Conservation (phyloP, 2,888 invertebrate genomes). For the Cyaniris semiargus region DNA sequence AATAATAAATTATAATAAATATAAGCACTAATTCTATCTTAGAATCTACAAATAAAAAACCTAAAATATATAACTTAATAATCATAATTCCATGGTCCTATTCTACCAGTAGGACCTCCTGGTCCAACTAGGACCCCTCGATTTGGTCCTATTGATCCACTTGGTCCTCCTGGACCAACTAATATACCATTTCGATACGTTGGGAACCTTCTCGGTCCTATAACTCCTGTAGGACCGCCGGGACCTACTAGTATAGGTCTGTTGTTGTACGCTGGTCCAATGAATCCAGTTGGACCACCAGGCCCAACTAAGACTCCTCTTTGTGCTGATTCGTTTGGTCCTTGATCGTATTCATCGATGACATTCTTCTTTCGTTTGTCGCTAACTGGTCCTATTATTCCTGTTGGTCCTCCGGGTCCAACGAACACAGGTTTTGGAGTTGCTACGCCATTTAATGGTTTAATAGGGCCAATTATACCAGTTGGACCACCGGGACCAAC, state of each 20-base stretch:
- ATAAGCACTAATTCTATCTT: neutral
- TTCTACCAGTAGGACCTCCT: conserved; percentile 65
- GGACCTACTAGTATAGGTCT: conserved; percentile 58
- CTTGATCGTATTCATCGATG: conserved; percentile 46
- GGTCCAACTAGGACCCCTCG: conserved; percentile 74
- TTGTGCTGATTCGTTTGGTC: conserved; percentile 46
- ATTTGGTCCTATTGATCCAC: conserved; percentile 46
- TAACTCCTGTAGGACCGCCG: conserved; percentile 63
- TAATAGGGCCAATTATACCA: conserved; percentile 52
- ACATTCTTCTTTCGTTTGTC: conserved; percentile 8
- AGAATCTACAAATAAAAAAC: neutral
- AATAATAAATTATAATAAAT: too few species aligned
- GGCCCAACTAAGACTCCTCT: conserved; percentile 57
- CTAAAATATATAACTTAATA: conserved; percentile 45
- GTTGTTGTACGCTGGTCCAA: conserved; percentile 46
- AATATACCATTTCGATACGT: conserved; percentile 49
- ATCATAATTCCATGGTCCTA: conserved; percentile 67
- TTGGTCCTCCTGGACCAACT: conserved; percentile 69
- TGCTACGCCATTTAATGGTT: conserved; percentile 68
- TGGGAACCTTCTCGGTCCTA: conserved; percentile 51
- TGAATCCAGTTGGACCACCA: conserved; percentile 54
- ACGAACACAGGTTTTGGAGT: conserved; percentile 52
- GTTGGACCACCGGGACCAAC: conserved; percentile 62
- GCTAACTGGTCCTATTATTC: conserved; percentile 53
- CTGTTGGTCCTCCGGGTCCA: conserved; percentile 72